These are phyloP conservation scores for Chamaedrilus cognettii DNA, from an alignment of 2,888 invertebrate species.

Conservation along the genomic window DNA sequence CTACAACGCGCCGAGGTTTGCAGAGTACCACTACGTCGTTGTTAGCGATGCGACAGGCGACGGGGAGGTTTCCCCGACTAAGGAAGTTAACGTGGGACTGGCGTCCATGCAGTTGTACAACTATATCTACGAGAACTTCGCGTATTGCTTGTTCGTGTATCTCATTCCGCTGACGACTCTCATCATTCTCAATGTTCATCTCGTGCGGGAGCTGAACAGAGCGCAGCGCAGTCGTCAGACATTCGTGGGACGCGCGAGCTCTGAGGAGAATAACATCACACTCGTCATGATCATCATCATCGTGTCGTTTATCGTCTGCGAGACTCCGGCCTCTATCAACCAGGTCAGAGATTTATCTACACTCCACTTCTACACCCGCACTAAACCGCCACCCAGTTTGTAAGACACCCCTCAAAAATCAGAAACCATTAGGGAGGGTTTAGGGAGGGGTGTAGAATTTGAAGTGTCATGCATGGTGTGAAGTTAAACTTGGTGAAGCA, in stretches of 20 bases:
- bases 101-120: constrained; percentile 31
- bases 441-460: no score
- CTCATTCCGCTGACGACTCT: constrained; percentile 37
- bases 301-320: constrained; percentile 37
- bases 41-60: constrained; percentile 4
- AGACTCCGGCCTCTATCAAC: constrained; percentile 39
- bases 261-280: constrained; percentile 39
- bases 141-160: constrained; percentile 37
- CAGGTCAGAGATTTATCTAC: no score
- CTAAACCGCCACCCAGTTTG: no score
- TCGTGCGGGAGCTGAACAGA: constrained; percentile 35
- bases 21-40: constrained; percentile 34
- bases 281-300: constrained; percentile 40
- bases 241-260: constrained; percentile 22
- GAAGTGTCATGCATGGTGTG: no score
- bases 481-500: no score
- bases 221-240: constrained; percentile 31
- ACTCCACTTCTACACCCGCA: no score
- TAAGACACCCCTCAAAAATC: no score
- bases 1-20: constrained; percentile 38
- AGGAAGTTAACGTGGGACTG: constrained; percentile 31
- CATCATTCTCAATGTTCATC: constrained; percentile 35
- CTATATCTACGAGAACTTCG: constrained; percentile 38
- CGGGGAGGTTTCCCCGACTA: constrained; percentile 1
- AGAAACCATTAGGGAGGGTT: no score